Evolutionary conservation across 2,888 invertebrate species (phyloP), one percentile per base, ranked within the genome.

Genomic region (Lasioglossum figueresi): DNA sequence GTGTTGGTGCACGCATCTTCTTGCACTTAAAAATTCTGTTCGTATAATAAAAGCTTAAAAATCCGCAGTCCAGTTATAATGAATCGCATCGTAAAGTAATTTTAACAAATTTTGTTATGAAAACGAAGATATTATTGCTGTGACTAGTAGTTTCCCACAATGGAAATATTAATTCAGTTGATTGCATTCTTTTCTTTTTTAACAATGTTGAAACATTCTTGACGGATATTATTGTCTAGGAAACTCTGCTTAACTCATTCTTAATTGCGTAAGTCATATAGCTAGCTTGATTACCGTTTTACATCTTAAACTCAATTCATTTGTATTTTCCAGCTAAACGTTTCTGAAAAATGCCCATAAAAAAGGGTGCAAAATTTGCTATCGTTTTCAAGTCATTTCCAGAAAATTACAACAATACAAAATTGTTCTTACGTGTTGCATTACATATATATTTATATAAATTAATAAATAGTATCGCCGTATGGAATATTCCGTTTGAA

Each of bases 381-480:
- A 66, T 86, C 16, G 43, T 70, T 70, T 37, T 45, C 74, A 77
- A 77, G 79, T 71, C n/a, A n/a, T 84, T 80, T 88, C 84, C 71
- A 84, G 40, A 88, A 90, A 88, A 84, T 83, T 78, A 81, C 78
- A 84, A 84, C 78, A 80, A 87, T 88, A 81, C 83, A 84, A 88
- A 70, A 89, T 82, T 83, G 84, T 87, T 89, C 82, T 85, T 85
- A 75, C 75, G 66, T 80, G 59, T 63, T 71, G 70, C 76, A 48
- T 83, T 78, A 80, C 79, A 71, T 85, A 81, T 79, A 63, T 63
- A 52, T 75, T 72, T 88, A 59, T 81, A 88, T 88, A 90, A 92
- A 91, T 91, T 89, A 91, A 92, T 90, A 91, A 84, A 86, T 91
- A 89, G 87, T 91, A 93, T 91, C 91, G 93, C 92, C 92, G 90